Evolutionary conservation across 1,140 invertebrate genomes (phyloP).

Genomic region (Tigriopus japonicus): DNA sequence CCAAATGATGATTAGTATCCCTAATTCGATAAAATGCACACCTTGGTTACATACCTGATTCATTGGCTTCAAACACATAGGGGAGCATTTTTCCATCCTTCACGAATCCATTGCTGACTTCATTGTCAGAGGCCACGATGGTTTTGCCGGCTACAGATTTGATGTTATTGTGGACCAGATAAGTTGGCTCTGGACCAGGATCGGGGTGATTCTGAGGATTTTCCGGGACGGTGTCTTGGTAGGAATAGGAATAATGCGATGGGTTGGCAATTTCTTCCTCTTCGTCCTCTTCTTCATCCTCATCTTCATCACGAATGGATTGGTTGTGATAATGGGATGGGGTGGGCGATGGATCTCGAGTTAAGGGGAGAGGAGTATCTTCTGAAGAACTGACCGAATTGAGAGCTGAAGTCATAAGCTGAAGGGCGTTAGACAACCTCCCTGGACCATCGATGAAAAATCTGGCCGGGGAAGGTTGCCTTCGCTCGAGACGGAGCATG

Average conservation of each 20-base stretch:
- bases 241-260: background rate
- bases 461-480: background rate
- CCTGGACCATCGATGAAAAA: slow-evolving; percentile 5
- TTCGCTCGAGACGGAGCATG: too few relatives aligned
- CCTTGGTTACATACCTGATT: slow-evolving; percentile 7
- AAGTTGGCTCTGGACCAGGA: background rate
- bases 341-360: too few relatives aligned
- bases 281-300: background rate
- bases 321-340: too few relatives aligned
- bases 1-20: background rate
- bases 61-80: slow-evolving; percentile 12
- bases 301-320: background rate
- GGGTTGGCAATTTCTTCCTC: background rate
- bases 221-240: background rate
- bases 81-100: slow-evolving; percentile 5
- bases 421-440: background rate
- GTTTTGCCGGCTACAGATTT: background rate
- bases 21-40: background rate
- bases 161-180: background rate
- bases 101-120: slow-evolving; percentile 12
- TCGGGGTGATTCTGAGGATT: background rate
- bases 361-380: too few relatives aligned
- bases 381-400: too few relatives aligned
- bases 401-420: too few relatives aligned
- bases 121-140: slow-evolving; percentile 11